A percentile compares a stretch with the other conserved stretches of the same genome.
Conservation (phyloP, 2,797 vertebrate species). For the Neosalanx taihuensis region DNA sequence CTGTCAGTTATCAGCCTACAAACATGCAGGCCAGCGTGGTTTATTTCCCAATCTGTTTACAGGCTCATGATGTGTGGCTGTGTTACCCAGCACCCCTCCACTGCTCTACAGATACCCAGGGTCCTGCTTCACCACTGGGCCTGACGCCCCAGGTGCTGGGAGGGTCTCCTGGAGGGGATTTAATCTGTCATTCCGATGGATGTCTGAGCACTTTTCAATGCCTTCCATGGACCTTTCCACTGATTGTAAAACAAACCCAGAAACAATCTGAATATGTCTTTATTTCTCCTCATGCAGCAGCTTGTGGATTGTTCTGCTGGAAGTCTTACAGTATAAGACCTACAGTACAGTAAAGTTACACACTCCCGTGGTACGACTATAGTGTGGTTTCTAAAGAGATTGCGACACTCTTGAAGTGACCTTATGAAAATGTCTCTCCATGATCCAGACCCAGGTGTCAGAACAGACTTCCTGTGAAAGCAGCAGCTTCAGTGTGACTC, state of each 20-base stretch:
- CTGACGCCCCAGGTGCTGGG: constrained; percentile 35
- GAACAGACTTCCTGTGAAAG: too few relatives aligned
- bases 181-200: constrained; percentile 22
- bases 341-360: too few relatives aligned
- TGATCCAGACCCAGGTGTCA: too few relatives aligned
- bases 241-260: background rate
- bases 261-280: background rate
- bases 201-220: constrained; percentile 35
- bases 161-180: constrained; percentile 19
- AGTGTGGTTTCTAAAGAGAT: background rate
- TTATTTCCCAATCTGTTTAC: constrained; percentile 56
- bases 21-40: constrained; percentile 49
- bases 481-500: too few relatives aligned
- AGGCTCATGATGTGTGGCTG: constrained; percentile 26
- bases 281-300: background rate
- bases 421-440: too few relatives aligned
- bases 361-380: background rate
- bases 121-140: constrained; percentile 22
- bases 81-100: constrained; percentile 33
- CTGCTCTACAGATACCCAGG: constrained; percentile 34
- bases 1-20: constrained; percentile 54
- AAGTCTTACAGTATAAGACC: too few relatives aligned
- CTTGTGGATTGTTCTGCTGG: background rate
- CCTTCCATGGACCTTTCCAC: background rate
- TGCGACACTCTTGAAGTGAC: too few relatives aligned